phyloP scores from a whole-genome alignment of 1,140 invertebrate genomes.

The Drosophila lacertosa region DNA sequence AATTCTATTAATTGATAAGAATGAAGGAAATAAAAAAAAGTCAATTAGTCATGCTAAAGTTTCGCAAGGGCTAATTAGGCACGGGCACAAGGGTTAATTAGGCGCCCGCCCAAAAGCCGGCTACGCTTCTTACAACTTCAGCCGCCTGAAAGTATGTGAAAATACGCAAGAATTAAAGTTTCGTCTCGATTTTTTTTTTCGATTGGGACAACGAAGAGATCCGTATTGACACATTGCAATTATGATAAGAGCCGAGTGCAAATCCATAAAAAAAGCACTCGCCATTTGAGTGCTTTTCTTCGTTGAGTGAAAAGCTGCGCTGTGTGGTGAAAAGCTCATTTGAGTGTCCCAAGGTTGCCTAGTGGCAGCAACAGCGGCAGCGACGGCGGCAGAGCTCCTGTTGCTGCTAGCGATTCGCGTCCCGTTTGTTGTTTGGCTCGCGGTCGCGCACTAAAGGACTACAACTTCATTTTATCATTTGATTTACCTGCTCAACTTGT shows the following conservation, averaged over 20 bases:
- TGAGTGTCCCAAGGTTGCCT: slow-evolving; percentile 56
- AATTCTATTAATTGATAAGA: slow-evolving; percentile 68
- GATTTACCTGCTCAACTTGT: slow-evolving; percentile 76
- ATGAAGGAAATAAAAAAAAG: slow-evolving; percentile 5
- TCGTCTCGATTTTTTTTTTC: neutral
- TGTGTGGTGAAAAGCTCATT: slow-evolving; percentile 61
- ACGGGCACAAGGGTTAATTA: slow-evolving; percentile 45
- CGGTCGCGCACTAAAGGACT: slow-evolving; percentile 37
- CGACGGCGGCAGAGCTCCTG: slow-evolving; percentile 32
- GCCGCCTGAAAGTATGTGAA: slow-evolving; percentile 46
- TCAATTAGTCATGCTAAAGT: slow-evolving; percentile 37
- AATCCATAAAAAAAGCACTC: too few species aligned
- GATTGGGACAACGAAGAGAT: too few species aligned
- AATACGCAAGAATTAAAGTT: neutral
- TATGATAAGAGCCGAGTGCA: too few species aligned
- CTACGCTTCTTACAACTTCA: slow-evolving; percentile 9
- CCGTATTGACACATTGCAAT: too few species aligned
- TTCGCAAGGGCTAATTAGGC: slow-evolving; percentile 13
- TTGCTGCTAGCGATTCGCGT: slow-evolving; percentile 46
- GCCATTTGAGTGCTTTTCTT: too few species aligned
- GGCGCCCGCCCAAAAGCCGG: slow-evolving; percentile 38
- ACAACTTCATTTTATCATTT: slow-evolving; percentile 77
- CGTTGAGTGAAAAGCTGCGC: slow-evolving; percentile 38
- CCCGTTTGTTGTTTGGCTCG: neutral
- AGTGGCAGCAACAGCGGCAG: slow-evolving; percentile 43